Base-by-base conservation (phyloP, 2,797 vertebrate genomes). In the Delichon dasypus region DNA sequence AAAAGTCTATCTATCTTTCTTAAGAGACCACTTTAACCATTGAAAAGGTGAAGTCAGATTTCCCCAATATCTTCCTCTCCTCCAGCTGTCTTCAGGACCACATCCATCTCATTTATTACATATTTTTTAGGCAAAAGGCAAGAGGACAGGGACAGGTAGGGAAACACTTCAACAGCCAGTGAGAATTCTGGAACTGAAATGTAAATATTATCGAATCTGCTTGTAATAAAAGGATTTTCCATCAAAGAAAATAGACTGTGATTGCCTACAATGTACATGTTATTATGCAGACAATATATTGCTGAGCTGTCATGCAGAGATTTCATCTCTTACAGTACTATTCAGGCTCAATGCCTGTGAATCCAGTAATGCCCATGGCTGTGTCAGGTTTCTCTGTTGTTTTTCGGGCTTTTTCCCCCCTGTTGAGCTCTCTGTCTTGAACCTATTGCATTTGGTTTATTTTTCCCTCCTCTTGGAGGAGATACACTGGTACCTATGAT, bases 141-240 rank as follows among this genome's bases (percentile, higher is more conserved):
- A 40, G 36, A 89, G 3, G 13, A 21, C 29, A 85, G 34, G 26
- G 32, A 83, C 32, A 88, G 20, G 48, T 26, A 62, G 14, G 9
- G 38, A 38, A 95, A 65, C 32, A 74, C 7, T 25, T 81, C 61
- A 74, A 44, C 34, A 83, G 65, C 15, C 40, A 71, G 29, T 11
- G 9, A 74, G 53, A 64, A n/a, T 54, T 92, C 58, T 78, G 16
- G 55, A 94, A 78, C 47, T 55, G 38, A 91, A 96, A 94, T 62
- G 88, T 20, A 92, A 79, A 51, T 94, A 88, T 77, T 83, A 91
- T 38, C 74, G 85, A 78, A 90, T 48, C 50, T 85, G 18, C 70
- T 58, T 66, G 48, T 66, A 81, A 88, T 7, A 7, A 78, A 91
- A 72, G 19, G 21, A 61, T 50, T 80, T 91, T 79, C 89, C 16